Evolutionary conservation across 2,113 vertebrate genomes (phyloP), one percentile per base, ranked within the genome.

Genomic region (Cyprinodon tularosa): DNA sequence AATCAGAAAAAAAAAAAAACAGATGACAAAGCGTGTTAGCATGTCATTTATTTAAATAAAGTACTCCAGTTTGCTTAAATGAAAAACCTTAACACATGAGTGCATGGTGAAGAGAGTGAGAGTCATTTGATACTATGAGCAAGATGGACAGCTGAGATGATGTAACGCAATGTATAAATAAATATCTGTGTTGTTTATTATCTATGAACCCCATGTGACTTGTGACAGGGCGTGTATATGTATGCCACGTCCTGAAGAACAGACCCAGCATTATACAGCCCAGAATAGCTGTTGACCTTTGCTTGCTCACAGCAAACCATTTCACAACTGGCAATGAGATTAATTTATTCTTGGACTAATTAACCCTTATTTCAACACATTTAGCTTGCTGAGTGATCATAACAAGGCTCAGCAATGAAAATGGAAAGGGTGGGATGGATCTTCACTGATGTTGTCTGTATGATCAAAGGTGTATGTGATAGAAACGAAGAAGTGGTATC

Each of bases 261-360:
- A 80, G 78, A 73, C 40, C 44, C 72, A 72, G 72, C 76, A 85
- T 85, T 80, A 87, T 45, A 66, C n/a, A 45, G 59, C 84, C 74
- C 76, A 81, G 74, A 92, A 93, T 91, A 93, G 87, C 82, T 45
- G 12, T 39, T 80, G 84, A 91, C 90, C 90, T 93, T 89, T 89
- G 73, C 81, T 61, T 84, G 90, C 84, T 84, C 72, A 68, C 87
- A 68, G 78, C 77, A 72, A 88, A 86, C 73, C 82, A 86, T 89
- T 90, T 89, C 83, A 83, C 87, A 85, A 84, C 77, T 40, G 65
- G 78, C 80, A 82, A 63, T 64, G 74, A 81, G 84, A 88, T 84
- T 87, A 62, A 72, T 77, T 76, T 73, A 50, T 70, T 83, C 59
- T 72, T 71, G 62, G 47, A 67, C 1, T 44, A 69, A 78, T 69